phyloP scores from a whole-genome alignment of 2,113 vertebrate genomes.

The Chionodraco myersi region DNA sequence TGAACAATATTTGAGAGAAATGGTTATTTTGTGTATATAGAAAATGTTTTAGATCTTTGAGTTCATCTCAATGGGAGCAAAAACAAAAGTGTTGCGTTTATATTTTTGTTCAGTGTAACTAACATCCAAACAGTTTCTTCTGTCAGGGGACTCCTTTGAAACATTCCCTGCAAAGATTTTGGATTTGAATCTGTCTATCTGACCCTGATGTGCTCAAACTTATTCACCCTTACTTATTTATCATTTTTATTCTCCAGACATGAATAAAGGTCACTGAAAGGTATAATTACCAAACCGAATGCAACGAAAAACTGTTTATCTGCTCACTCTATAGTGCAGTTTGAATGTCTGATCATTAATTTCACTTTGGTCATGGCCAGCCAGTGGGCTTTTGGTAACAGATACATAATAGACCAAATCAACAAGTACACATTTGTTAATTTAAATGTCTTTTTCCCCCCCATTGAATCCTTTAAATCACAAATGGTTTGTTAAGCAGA shows the following conservation, averaged over 20 bases:
- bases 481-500: neutral
- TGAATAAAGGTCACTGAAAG: constrained; percentile 8
- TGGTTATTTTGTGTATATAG: too few species aligned
- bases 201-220: constrained; percentile 10
- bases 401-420: neutral
- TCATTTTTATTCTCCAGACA: neutral
- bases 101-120: neutral
- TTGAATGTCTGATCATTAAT: constrained; percentile 34
- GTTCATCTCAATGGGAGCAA: too few species aligned
- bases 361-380: constrained; percentile 1
- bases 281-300: constrained; percentile 13
- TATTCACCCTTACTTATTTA: neutral
- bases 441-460: neutral
- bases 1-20: too few species aligned
- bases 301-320: neutral
- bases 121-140: neutral
- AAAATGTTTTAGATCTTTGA: too few species aligned
- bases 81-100: too few species aligned
- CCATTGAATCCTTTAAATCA: neutral
- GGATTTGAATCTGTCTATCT: constrained; percentile 4
- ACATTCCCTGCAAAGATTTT: constrained; percentile 10
- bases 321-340: constrained; percentile 8
- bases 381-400: neutral
- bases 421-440: neutral
- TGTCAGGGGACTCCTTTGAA: constrained; percentile 11